phyloP scores from a whole-genome alignment of 2,888 invertebrate genomes.

The Meiosimyza decipiens region DNA sequence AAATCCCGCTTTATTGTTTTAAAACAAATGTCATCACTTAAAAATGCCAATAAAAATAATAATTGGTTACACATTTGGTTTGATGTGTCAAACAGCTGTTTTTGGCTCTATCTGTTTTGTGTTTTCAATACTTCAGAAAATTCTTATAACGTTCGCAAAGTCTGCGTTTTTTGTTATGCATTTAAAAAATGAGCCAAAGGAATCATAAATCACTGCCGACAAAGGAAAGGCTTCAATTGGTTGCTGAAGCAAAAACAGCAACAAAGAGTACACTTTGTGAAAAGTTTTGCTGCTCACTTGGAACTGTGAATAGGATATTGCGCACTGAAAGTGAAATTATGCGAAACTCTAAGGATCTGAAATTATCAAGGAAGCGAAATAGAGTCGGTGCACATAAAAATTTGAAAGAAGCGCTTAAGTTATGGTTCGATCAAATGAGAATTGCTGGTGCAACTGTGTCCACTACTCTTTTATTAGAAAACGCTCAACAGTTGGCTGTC shows the following conservation, averaged over 20 bases:
- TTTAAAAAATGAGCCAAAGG: background rate
- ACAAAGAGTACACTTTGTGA: background rate
- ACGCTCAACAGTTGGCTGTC: background rate
- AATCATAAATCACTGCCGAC: background rate
- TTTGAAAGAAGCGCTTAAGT: background rate
- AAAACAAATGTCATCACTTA: too few species aligned
- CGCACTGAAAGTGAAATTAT: background rate
- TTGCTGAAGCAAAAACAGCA: slow-evolving; percentile 9
- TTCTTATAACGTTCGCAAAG: too few species aligned
- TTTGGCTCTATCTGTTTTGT: too few species aligned
- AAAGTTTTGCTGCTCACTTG: background rate
- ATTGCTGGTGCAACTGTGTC: background rate
- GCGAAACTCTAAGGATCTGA: background rate
- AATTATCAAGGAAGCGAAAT: background rate
- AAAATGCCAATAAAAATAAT: too few species aligned
- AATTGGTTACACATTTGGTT: too few species aligned
- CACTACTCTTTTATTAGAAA: background rate
- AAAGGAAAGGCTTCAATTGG: background rate
- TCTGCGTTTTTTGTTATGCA: too few species aligned
- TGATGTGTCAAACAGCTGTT: too few species aligned
- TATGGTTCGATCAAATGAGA: background rate
- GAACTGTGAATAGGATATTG: background rate
- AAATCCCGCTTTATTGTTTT: too few species aligned
- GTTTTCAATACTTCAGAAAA: too few species aligned
- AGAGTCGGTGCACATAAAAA: background rate